Base-by-base conservation (phyloP, 2,888 invertebrate genomes). In the Tillus elongatus region DNA sequence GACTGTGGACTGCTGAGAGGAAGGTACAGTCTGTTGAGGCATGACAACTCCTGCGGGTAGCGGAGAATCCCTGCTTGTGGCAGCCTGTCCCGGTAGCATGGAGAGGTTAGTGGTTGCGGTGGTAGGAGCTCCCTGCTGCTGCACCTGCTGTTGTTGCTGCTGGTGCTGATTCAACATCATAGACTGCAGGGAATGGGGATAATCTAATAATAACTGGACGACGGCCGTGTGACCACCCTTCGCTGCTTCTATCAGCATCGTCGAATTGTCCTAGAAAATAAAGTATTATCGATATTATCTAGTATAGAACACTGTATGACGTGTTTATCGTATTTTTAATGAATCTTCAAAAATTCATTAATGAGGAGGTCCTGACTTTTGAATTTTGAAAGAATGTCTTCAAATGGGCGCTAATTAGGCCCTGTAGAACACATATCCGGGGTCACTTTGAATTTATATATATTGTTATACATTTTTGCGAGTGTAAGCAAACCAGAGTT, bases 171-270 rank as follows among this genome's bases (percentile, higher is more conserved):
- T 75, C 70, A 85, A 71, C 74, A 82, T 75, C 62, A 84, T 76
- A 57, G 82, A 78, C 67, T 88, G 88, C 63, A 84, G 78, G 57
- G 84, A 79, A 68, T 88, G 88, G 15, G 93, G 92, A 69, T 87
- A 96, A 68, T 97, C 96, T 48, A 98, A 75, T 49, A 98, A 70
- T 53, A 96, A 71, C 67, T 92, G 90, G 42, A 97, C 96, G 40
- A 98, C 93, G 49, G 81, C 82, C 13, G 93, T 92, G 67, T 97
- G 96, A 0, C 97, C 97, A 33, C 96, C 95, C 69, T 95, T 95
- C 32, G 97, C 89, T 34, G 96, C 97, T 69, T 98, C 97, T 54
- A 98, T 96, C 51, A 98, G 74, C 84, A 96, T 97, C 36, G 95
- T 96, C 42, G 93, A 92, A 66, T 95, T 95, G 69, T 98, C 97